Evolutionary conservation across 2,888 invertebrate genomes (phyloP), one percentile per base, ranked within the genome.

Genomic region (Phania funesta): DNA sequence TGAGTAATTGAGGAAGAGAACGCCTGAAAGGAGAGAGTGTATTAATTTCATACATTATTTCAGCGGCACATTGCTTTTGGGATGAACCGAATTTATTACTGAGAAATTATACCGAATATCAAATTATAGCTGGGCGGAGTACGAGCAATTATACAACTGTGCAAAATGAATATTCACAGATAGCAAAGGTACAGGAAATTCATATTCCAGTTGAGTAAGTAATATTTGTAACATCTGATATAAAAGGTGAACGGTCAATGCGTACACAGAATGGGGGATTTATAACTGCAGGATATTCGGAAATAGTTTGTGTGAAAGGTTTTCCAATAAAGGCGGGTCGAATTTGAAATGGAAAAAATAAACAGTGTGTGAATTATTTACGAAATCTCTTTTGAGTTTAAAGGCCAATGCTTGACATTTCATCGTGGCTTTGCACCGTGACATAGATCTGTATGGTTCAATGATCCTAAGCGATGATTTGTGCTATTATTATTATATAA

Each of bases 51-150:
- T 24, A 6, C 44, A 8, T 11, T 11, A 5, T 58, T 79, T 22
- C 78, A 83, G 85, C 85, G 29, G 86, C 86, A 0, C 87, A 87
- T 77, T 87, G 87, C 22, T 85, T 87, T 65, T 86, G 85, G 85
- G 83, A 86, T 54, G 35, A 24, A 0, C 60, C 71, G 1, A 80
- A 29, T 35, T 20, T 18, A 16, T 46, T 13, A 1, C 0, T 35
- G 1, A 56, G 32, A 22, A 79, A 71, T 18, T 54, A 29, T n/a
- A 48, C 73, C 0, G 20, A 50, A 0, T 86, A 58, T 56, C 56
- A 67, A 16, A 65, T 86, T 0, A 85, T 75, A 9, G 86, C 85
- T 65, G 86, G 86, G 3, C 85, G 85, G 44, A 82, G 56, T 46
- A 75, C 44, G 0, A 74, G 83, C 1, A 83, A 84, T 6, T 83